Evolutionary conservation across 2,888 invertebrate species (phyloP).

Genomic region (Polietes domitor): DNA sequence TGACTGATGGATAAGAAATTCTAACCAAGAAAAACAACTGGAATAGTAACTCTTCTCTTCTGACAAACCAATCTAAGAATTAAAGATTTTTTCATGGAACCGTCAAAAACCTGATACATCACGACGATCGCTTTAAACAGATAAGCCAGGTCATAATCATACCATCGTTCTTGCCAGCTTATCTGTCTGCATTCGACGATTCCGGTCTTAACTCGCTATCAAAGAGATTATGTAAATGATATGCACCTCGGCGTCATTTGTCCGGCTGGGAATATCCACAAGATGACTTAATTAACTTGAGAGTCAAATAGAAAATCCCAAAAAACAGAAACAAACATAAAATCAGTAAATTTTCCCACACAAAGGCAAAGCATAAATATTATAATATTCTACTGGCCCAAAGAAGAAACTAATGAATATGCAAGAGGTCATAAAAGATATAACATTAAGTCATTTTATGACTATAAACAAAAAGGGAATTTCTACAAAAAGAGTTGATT

Average conservation of each 20-base stretch:
- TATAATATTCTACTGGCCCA: no score
- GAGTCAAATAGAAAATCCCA: not conserved
- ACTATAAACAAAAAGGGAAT: not conserved
- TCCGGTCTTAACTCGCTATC: no score
- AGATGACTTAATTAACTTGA: constrained; percentile 9
- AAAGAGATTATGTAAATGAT: constrained; percentile 22
- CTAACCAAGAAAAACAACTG: no score
- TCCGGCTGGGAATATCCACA: not conserved
- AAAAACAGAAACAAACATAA: constrained; percentile 10
- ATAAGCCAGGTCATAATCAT: no score
- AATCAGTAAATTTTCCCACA: constrained; percentile 27
- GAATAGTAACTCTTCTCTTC: no score
- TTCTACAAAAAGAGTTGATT: not conserved
- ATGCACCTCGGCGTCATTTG: not conserved
- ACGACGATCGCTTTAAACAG: no score
- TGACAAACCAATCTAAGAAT: no score
- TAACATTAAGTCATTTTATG: not conserved
- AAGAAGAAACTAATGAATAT: constrained; percentile 17
- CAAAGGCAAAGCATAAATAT: constrained; percentile 8
- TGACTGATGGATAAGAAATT: no score
- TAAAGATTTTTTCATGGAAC: no score
- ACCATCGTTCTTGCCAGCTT: no score
- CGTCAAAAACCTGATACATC: no score
- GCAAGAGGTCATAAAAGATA: constrained; percentile 23
- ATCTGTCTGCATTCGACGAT: no score